Conservation (phyloP, 2,113 vertebrate species). For the Alosa alosa region DNA sequence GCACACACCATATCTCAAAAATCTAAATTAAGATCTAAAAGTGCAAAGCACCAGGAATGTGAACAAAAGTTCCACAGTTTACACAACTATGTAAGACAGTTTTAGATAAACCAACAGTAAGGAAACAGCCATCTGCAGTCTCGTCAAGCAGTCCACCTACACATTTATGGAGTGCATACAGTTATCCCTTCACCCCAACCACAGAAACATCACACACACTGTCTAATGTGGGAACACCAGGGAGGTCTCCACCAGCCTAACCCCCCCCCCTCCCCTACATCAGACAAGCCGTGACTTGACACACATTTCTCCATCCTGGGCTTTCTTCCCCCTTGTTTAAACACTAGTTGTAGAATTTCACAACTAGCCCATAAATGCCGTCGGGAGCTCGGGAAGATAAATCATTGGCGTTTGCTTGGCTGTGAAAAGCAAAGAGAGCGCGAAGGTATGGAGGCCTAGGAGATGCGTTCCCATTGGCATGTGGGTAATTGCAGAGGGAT, state of each 20-base stretch:
- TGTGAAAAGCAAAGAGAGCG: constrained; percentile 70
- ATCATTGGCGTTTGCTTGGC: constrained; percentile 57
- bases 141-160: neutral
- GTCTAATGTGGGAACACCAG: constrained; percentile 32
- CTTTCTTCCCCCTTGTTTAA: constrained; percentile 62
- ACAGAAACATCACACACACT: constrained; percentile 11
- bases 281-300: constrained; percentile 58
- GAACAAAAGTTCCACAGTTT: neutral
- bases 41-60: neutral
- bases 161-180: neutral
- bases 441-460: constrained; percentile 68
- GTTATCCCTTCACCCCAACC: neutral
- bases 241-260: constrained; percentile 42
- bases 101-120: neutral
- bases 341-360: constrained; percentile 75
- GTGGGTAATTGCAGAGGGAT: constrained; percentile 59
- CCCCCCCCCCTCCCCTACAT: constrained; percentile 25
- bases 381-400: constrained; percentile 58
- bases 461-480: constrained; percentile 67
- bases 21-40: neutral
- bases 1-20: neutral
- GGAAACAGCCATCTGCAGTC: neutral
- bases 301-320: constrained; percentile 42
- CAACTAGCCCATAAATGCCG: constrained; percentile 67
- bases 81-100: neutral